Conservation (phyloP, 2,113 vertebrate genomes). For the Daphoenositta chrysoptera region DNA sequence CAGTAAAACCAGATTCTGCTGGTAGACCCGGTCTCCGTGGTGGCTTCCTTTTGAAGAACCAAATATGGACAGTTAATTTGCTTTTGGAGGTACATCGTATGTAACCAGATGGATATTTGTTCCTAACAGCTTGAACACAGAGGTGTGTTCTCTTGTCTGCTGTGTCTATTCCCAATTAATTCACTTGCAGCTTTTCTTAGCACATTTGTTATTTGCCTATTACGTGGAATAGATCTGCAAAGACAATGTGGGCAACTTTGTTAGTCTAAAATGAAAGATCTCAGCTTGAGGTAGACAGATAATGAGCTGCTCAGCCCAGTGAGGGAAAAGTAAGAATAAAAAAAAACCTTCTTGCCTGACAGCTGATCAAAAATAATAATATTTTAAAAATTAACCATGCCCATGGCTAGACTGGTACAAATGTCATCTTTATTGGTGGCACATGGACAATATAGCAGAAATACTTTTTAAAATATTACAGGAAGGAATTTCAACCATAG, state of each 20-base stretch:
- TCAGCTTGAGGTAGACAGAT: neutral
- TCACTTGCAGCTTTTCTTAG: neutral
- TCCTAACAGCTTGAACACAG: neutral
- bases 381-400: neutral
- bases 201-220: neutral
- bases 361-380: neutral
- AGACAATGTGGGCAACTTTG: neutral
- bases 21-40: neutral
- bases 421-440: neutral
- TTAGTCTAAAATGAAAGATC: neutral
- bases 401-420: neutral
- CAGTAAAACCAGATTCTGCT: constrained; percentile 36
- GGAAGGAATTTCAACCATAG: neutral
- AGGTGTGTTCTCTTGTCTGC: neutral
- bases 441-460: neutral
- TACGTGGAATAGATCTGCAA: neutral
- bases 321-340: neutral
- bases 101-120: neutral
- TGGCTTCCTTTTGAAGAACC: constrained; percentile 1
- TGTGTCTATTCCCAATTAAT: neutral
- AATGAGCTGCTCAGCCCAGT: neutral
- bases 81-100: neutral
- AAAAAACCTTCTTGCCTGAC: neutral
- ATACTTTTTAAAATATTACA: neutral
- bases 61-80: constrained; percentile 17